Percentiles rank a stretch among this genome's conserved stretches.
phyloP scores from a whole-genome alignment of 37 sponge, comb jelly and placozoan genomes.

The Bolinopsis microptera region DNA sequence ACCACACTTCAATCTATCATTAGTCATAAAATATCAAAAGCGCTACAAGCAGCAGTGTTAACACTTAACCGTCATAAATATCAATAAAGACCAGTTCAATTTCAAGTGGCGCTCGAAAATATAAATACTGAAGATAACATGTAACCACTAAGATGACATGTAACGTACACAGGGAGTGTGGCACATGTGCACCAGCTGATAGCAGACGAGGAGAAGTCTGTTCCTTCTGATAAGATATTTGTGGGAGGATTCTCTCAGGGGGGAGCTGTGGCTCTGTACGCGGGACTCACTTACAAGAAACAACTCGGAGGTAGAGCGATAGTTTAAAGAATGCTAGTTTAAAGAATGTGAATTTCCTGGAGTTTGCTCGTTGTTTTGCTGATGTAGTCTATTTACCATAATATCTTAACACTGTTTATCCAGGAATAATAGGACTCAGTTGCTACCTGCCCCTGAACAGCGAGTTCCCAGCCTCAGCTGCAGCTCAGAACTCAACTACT shows the following conservation, averaged over 20 bases:
- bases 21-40: not conserved
- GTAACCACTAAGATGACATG: no score
- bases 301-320: not conserved
- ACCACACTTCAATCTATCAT: not conserved
- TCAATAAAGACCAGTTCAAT: no score
- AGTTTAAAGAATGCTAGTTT: no score
- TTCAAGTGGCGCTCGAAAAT: no score
- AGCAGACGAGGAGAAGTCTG: not conserved
- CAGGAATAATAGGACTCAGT: slow-evolving; percentile 49
- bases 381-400: no score
- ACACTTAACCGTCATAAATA: no score
- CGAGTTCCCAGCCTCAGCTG: not conserved
- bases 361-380: no score
- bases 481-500: not conserved
- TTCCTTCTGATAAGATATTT: slow-evolving; percentile 32
- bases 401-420: no score
- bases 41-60: no score
- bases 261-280: slow-evolving; percentile 50
- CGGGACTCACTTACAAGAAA: slow-evolving; percentile 54
- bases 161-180: slow-evolving; percentile 40
- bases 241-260: slow-evolving; percentile 63
- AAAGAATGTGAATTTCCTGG: not conserved
- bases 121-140: no score
- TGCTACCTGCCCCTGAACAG: slow-evolving; percentile 46
- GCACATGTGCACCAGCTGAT: slow-evolving; percentile 15